Conservation (phyloP, 2,888 invertebrate species). For the Morpho deidamia region DNA sequence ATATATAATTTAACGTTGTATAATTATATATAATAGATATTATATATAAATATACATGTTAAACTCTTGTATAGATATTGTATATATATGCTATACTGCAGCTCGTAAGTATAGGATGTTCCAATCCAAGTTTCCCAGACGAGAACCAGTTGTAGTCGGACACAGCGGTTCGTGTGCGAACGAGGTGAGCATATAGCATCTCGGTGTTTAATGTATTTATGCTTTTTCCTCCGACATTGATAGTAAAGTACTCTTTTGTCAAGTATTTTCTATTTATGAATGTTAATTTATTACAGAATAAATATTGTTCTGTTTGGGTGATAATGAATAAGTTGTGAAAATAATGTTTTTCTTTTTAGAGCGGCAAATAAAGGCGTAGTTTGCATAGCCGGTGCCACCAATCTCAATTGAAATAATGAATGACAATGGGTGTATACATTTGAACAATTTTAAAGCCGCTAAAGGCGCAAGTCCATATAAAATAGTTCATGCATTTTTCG, state of each 20-base stretch:
- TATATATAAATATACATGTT: no score
- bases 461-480: slow-evolving; percentile 86
- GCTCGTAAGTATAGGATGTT: no score
- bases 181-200: slow-evolving; percentile 2
- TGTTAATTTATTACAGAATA: not conserved
- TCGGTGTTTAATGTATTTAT: not conserved
- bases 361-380: slow-evolving; percentile 22
- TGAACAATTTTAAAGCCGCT: slow-evolving; percentile 87
- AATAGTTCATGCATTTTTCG: slow-evolving; percentile 92
- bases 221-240: no score
- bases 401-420: slow-evolving; percentile 62
- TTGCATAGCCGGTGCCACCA: slow-evolving; percentile 21
- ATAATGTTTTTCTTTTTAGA: slow-evolving; percentile 28
- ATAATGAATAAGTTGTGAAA: slow-evolving; percentile 11
- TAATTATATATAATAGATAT: no score
- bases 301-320: no score
- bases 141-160: not conserved
- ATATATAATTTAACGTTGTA: no score
- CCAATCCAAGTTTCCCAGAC: no score
- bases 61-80: no score
- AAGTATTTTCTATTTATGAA: not conserved
- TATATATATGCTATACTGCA: no score
- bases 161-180: not conserved
- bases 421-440: slow-evolving; percentile 87
- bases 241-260: no score